Percentiles rank a stretch among this genome's conserved stretches.
These are phyloP conservation scores for Ceyx melanurus DNA, from an alignment of 2,113 vertebrate genomes.

Conservation along the genomic window DNA sequence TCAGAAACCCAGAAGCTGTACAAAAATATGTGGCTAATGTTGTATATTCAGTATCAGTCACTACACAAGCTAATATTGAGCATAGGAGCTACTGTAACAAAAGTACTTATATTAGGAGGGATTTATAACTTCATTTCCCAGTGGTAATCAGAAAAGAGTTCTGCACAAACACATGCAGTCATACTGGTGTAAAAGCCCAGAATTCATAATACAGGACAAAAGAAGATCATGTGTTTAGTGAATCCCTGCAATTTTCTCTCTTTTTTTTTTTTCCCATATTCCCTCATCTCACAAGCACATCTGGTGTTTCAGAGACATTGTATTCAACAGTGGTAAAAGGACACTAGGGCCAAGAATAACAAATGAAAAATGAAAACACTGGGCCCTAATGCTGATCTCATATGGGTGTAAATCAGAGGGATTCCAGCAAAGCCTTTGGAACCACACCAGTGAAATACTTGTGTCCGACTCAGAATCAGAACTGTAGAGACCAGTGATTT, in stretches of 20 bases:
- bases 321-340: constrained; percentile 53
- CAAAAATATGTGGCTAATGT: neutral
- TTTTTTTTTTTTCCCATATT: neutral
- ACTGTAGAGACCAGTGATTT: neutral
- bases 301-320: constrained; percentile 69
- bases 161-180: neutral
- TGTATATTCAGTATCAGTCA: neutral
- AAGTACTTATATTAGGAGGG: neutral
- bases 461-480: neutral
- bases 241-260: neutral
- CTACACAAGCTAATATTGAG: neutral
- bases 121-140: constrained; percentile 22
- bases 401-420: constrained; percentile 55
- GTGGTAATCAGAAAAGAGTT: constrained; percentile 9
- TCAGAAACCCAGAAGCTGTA: neutral
- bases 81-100: neutral
- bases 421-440: constrained; percentile 56
- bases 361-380: constrained; percentile 59
- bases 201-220: neutral
- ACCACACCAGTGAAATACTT: constrained; percentile 36
- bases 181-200: neutral
- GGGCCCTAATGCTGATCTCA: constrained; percentile 55
- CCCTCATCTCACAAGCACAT: constrained; percentile 48
- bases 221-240: neutral
- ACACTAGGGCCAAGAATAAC: constrained; percentile 52